Conservation (phyloP, 2,113 vertebrate genomes). For the Corydoras sp. region DNA sequence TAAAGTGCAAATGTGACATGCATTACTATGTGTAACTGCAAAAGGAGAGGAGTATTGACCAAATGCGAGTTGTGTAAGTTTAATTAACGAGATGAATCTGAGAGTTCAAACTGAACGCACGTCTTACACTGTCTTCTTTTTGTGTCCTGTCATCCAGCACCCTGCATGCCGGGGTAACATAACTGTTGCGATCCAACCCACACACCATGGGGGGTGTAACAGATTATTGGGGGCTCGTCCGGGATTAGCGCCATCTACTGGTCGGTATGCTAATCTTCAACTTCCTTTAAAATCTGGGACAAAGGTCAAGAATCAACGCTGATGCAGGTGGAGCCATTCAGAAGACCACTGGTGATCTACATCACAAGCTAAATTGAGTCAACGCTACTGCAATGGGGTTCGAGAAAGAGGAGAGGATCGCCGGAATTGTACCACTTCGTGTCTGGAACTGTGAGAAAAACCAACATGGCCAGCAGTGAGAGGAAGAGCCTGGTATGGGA, state of each 20-base stretch:
- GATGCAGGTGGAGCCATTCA: background rate
- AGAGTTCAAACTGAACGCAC: too few species aligned
- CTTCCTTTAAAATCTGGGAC: background rate
- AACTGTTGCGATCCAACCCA: too few species aligned
- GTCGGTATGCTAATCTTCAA: background rate
- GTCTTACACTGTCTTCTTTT: too few species aligned
- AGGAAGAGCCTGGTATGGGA: slow-evolving; percentile 27
- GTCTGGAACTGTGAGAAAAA: background rate
- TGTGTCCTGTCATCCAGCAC: too few species aligned
- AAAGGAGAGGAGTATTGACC: too few species aligned
- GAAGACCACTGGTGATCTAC: background rate
- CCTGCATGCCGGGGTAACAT: too few species aligned
- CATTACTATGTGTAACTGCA: too few species aligned
- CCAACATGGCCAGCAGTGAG: slow-evolving; percentile 1
- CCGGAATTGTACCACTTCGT: background rate
- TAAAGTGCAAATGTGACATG: too few species aligned
- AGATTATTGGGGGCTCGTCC: slow-evolving; percentile 17
- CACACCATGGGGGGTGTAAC: background rate
- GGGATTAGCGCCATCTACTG: background rate
- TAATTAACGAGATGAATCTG: too few species aligned
- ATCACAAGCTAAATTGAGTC: background rate
- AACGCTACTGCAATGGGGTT: background rate
- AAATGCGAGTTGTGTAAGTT: too few species aligned
- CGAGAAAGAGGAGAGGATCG: background rate
- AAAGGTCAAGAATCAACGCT: too few species aligned